Conservation (phyloP, 2,888 invertebrate species). For the Boloria selene region DNA sequence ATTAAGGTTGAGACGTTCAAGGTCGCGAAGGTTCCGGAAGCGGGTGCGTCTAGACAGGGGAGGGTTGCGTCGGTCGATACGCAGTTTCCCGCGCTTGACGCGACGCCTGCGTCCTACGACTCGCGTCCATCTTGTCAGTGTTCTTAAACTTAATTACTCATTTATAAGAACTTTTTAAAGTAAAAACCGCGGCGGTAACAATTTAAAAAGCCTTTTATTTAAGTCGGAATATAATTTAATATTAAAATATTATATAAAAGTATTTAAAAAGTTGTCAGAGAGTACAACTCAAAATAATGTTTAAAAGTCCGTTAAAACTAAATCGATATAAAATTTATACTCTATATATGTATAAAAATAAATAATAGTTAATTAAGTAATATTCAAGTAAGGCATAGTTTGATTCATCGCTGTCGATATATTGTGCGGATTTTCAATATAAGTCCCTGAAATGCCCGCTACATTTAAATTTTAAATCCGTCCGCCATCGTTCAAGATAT, state of each 20-base stretch:
- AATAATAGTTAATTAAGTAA: slow-evolving; percentile 11
- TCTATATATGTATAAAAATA: slow-evolving; percentile 7
- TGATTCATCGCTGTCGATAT: slow-evolving; percentile 35
- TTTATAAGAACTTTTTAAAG: slow-evolving; percentile 27
- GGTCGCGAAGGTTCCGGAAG: slow-evolving; percentile 81
- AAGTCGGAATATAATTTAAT: too few species aligned
- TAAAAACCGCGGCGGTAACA: neutral
- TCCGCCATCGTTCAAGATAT: slow-evolving; percentile 47
- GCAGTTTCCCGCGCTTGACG: slow-evolving; percentile 77
- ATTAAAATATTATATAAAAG: too few species aligned
- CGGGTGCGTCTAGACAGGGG: slow-evolving; percentile 80
- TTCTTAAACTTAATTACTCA: slow-evolving; percentile 51
- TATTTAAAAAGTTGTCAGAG: neutral
- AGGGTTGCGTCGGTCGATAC: slow-evolving; percentile 75
- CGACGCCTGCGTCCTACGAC: slow-evolving; percentile 73
- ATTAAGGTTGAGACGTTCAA: slow-evolving; percentile 81
- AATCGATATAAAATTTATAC: too few species aligned
- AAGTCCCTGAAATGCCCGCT: slow-evolving; percentile 49
- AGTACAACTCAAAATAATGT: neutral
- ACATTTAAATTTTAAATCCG: slow-evolving; percentile 55
- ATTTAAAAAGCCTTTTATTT: neutral
- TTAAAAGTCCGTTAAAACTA: slow-evolving; percentile 6
- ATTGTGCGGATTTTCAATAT: slow-evolving; percentile 48
- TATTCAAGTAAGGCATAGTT: slow-evolving; percentile 7
- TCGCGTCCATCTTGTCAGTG: slow-evolving; percentile 57